Conservation (phyloP, 2,113 vertebrate species). For the Rutilus rutilus region DNA sequence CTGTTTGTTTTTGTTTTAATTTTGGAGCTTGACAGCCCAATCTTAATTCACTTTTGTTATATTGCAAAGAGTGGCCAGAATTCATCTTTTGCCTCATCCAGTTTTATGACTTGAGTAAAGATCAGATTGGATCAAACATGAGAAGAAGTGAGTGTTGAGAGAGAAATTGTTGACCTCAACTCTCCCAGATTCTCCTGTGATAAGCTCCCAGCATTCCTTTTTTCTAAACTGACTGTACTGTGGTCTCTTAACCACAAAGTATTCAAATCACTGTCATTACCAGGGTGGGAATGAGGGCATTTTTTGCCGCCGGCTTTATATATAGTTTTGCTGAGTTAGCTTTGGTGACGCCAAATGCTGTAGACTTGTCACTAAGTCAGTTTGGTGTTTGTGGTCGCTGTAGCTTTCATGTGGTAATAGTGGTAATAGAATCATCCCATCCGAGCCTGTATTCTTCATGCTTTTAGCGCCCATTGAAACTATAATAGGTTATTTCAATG, state of each 20-base stretch:
- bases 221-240: neutral
- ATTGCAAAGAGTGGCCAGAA: too few species aligned
- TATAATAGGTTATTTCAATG: conserved; percentile 19
- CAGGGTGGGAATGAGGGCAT: neutral
- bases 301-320: neutral
- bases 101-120: neutral
- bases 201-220: neutral
- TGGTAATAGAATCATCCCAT: neutral
- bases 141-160: neutral
- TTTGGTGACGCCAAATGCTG: neutral
- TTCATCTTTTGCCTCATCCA: neutral
- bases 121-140: neutral
- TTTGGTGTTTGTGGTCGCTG: conserved; percentile 11
- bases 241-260: neutral
- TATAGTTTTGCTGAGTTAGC: neutral
- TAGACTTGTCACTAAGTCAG: neutral
- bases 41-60: too few species aligned
- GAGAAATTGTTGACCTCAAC: neutral
- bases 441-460: conserved; percentile 10
- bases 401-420: conserved; percentile 7
- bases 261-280: conserved; percentile 1
- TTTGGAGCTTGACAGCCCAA: too few species aligned
- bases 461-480: neutral
- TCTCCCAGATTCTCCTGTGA: neutral
- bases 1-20: too few species aligned